A percentile compares a stretch with the other conserved stretches of the same genome.
Conservation (phyloP, 1,140 invertebrate genomes). For the Ips typographus region DNA sequence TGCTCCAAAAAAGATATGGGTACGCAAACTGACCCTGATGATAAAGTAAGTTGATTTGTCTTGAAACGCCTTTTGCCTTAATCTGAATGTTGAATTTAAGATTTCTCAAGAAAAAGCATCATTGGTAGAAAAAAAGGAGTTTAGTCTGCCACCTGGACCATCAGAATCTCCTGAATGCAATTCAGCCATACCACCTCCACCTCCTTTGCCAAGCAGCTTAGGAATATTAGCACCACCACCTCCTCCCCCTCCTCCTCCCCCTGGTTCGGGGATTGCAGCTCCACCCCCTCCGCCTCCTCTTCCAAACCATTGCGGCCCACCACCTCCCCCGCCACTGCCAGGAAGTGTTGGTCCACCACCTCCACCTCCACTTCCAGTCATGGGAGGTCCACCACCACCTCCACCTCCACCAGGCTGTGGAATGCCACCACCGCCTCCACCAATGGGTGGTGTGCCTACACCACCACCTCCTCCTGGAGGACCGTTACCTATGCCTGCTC, state of each 20-base stretch:
- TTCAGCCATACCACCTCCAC: neutral
- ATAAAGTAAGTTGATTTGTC: neutral
- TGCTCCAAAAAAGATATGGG: neutral
- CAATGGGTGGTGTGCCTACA: slow-evolving; percentile 41
- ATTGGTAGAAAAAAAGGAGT: neutral
- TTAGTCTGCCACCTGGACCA: neutral
- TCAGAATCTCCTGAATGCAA: neutral
- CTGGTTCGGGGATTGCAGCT: neutral
- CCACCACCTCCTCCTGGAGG: slow-evolving; percentile 44
- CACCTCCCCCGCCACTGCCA: slow-evolving; percentile 8
- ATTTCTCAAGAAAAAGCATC: neutral
- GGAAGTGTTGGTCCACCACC: slow-evolving; percentile 46
- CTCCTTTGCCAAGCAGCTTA: slow-evolving; percentile 10
- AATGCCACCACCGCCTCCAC: slow-evolving; percentile 41
- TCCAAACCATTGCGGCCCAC: slow-evolving; percentile 34
- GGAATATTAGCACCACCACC: slow-evolving; percentile 3
- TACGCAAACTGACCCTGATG: neutral
- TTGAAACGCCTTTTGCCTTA: too few relatives aligned
- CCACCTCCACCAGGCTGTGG: slow-evolving; percentile 27
- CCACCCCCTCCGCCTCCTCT: slow-evolving; percentile 47
- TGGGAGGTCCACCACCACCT: slow-evolving; percentile 40
- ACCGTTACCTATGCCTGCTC: slow-evolving; percentile 36
- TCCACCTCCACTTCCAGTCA: slow-evolving; percentile 43
- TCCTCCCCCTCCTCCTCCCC: slow-evolving; percentile 12
- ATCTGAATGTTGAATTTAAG: neutral